Evolutionary conservation across 2,113 vertebrate species (phyloP).

Genomic region (Cephalopholis sonnerati): DNA sequence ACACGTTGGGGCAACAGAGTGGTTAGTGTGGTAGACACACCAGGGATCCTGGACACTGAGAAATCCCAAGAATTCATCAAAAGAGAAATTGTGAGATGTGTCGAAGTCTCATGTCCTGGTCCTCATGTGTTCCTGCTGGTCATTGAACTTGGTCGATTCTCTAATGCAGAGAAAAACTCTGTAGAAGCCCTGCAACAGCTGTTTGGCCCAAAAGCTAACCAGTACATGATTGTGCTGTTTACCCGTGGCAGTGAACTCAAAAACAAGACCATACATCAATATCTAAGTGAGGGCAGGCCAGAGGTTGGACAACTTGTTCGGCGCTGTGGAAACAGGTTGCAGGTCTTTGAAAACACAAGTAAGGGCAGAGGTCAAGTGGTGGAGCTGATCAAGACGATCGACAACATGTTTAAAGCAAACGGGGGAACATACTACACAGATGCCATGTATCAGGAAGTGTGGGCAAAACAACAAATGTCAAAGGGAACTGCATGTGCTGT

Average conservation of each 20-base stretch:
- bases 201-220: background rate
- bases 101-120: constrained; percentile 4
- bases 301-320: background rate
- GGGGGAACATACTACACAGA: background rate
- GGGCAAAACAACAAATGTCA: background rate
- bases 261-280: background rate
- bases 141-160: background rate
- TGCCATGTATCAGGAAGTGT: background rate
- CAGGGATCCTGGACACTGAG: background rate
- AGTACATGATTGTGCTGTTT: constrained; percentile 29
- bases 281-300: background rate
- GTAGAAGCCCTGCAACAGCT: constrained; percentile 17
- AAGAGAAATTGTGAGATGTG: constrained; percentile 7
- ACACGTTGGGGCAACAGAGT: background rate
- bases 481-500: background rate
- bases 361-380: background rate
- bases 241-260: background rate
- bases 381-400: background rate
- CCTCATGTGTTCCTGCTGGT: constrained; percentile 20
- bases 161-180: background rate
- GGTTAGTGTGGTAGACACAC: constrained; percentile 15
- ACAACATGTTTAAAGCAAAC: background rate
- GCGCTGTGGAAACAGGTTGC: constrained; percentile 4
- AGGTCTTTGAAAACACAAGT: background rate
- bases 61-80: background rate